Base-by-base conservation (phyloP, 2,797 vertebrate genomes). In the Thalassophryne amazonica region DNA sequence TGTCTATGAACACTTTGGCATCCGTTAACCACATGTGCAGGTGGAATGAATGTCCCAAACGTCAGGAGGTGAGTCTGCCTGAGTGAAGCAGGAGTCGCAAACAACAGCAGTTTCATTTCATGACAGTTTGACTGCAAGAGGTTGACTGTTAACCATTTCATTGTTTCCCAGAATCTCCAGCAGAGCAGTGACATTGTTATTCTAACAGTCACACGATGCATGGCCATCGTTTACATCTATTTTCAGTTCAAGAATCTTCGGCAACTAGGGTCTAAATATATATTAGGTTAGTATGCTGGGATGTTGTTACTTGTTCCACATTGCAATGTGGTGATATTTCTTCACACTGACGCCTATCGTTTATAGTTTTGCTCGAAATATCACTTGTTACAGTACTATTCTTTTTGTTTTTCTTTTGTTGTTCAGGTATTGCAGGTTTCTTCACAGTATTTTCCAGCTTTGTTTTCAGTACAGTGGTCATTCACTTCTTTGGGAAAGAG, bases 371-470 rank as follows among this genome's bases (percentile, higher is more conserved):
- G 3, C 10, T 5, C 24, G 6, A 21, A 11, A 1, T 15, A 2
- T 13, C 6, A 1, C 7, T 5, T 9, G 14, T n/a, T n/a, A 3
- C 1, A 15, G 15, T 21, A 12, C 1, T 3, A 1, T 17, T 7
- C 25, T 1, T 56, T 4, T 1, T 8, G 0, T 25, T 13, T 18
- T 16, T n/a, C 11, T 19, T 1, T 45, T 6, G 23, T 15, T 48
- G 58, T 68, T 2, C 71, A 98, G 97, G 96, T 60, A 98, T 98
- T 70, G 95, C 96, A 37, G 97, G 97, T 0, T 92, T 99, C 31
- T 99, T 99, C 65, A 98, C 96, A 14, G 95, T 98, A 50, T 99
- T 99, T 60, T 99, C 96, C 76, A 99, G 96, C 78, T 99, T 99
- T 74, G 93, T 99, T 16, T 99, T 99, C 64, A 99, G 96, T 49